phyloP scores from a whole-genome alignment of 2,113 vertebrate genomes.

The Hippoglossus stenolepis region DNA sequence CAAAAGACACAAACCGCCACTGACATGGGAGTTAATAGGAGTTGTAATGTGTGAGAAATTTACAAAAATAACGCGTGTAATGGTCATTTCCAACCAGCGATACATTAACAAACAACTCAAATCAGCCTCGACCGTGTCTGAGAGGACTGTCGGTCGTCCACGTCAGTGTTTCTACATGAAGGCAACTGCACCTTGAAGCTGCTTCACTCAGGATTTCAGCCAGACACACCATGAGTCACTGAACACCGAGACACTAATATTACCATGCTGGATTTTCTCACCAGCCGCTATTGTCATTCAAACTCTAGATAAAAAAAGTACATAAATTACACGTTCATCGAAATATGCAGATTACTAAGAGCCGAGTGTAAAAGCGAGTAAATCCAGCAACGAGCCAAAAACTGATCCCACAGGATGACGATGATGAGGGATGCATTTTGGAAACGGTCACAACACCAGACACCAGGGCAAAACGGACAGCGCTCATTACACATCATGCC shows the following conservation, averaged over 20 bases:
- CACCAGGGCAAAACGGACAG: background rate
- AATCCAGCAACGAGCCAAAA: background rate
- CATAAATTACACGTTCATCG: background rate
- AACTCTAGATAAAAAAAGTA: slow-evolving; percentile 3
- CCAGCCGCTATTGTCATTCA: slow-evolving; percentile 38
- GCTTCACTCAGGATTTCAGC: slow-evolving; percentile 12
- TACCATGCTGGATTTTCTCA: slow-evolving; percentile 31
- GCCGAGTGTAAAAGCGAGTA: background rate
- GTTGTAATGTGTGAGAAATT: background rate
- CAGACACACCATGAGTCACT: slow-evolving; percentile 28
- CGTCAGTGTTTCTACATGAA: background rate
- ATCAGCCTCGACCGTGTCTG: background rate
- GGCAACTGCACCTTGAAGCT: background rate
- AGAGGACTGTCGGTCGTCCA: background rate
- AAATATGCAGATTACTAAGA: background rate
- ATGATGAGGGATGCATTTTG: background rate
- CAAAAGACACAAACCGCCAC: background rate
- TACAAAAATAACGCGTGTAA: background rate
- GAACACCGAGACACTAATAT: slow-evolving; percentile 59
- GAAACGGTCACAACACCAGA: background rate
- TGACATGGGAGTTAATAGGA: background rate
- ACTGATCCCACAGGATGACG: background rate
- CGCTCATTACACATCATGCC: background rate
- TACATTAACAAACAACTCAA: slow-evolving; percentile 1
- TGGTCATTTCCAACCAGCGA: background rate